Percentiles rank a stretch among this genome's conserved stretches.
phyloP scores from a whole-genome alignment of 2,113 vertebrate genomes.

The Falcunculus frontatus region DNA sequence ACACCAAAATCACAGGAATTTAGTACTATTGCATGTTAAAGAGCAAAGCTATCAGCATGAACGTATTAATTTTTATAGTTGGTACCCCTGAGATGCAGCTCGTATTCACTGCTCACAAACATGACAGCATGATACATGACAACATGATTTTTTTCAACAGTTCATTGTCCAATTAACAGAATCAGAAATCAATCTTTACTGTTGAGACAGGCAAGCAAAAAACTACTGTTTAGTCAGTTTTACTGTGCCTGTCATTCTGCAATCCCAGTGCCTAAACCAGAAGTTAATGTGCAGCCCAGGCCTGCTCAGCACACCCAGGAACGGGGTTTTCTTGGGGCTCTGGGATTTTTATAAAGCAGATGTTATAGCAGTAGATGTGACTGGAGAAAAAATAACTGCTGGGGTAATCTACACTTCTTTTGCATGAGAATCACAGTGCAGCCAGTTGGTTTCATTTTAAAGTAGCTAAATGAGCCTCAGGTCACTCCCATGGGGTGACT shows the following conservation, averaged over 20 bases:
- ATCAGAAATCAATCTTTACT: not conserved
- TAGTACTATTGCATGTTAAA: not conserved
- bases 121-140: not conserved
- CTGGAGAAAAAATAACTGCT: not conserved
- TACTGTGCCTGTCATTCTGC: not conserved
- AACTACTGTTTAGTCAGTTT: not conserved
- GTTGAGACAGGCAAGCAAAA: slow-evolving; percentile 2
- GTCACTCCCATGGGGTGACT: not conserved
- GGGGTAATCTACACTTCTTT: not conserved
- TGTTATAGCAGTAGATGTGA: not conserved
- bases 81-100: not conserved
- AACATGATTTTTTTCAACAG: not conserved
- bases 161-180: slow-evolving; percentile 1
- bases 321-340: not conserved
- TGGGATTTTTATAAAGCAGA: slow-evolving; percentile 14
- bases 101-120: not conserved
- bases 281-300: not conserved
- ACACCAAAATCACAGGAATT: not conserved
- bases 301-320: not conserved
- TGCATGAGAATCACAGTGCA: not conserved
- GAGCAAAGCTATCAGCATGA: not conserved
- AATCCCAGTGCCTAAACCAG: not conserved
- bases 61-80: not conserved
- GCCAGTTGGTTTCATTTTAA: not conserved
- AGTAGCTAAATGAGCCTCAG: not conserved